Conservation (phyloP, 2,888 invertebrate genomes). For the Bellardia pandia region DNA sequence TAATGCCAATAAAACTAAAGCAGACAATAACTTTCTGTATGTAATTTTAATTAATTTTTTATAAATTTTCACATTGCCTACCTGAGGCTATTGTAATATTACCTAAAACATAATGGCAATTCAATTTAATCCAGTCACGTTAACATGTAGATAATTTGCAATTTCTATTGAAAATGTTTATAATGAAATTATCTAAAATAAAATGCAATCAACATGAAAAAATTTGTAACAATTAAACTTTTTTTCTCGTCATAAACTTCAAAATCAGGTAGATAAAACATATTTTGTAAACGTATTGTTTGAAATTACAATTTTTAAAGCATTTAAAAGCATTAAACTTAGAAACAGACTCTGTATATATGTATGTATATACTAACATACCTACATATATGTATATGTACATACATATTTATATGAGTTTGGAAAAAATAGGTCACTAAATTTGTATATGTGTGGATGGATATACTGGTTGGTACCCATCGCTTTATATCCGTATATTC, state of each 20-base stretch:
- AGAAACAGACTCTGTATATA: neutral
- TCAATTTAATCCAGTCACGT: slow-evolving; percentile 25
- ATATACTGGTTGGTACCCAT: slow-evolving; percentile 1
- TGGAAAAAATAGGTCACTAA: slow-evolving; percentile 41
- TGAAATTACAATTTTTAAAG: neutral
- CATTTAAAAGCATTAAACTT: neutral
- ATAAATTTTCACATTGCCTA: neutral
- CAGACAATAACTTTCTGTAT: neutral
- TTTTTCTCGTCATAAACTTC: neutral
- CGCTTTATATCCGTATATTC: neutral
- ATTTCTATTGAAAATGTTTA: neutral
- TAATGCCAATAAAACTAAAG: no score
- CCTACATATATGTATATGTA: neutral
- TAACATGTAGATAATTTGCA: neutral
- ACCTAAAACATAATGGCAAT: neutral
- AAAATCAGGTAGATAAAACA: neutral
- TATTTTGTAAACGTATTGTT: neutral
- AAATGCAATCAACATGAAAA: slow-evolving; percentile 1
- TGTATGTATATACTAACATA: neutral
- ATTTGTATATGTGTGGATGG: neutral
- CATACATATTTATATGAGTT: no score
- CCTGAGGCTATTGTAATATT: slow-evolving; percentile 7
- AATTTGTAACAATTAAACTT: slow-evolving; percentile 2
- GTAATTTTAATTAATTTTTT: neutral
- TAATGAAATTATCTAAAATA: slow-evolving; percentile 6